Percentiles rank a stretch among this genome's conserved stretches.
These are phyloP conservation scores for Sebastes hubbsi DNA, from an alignment of 2,797 vertebrate species.

Conservation along the genomic window DNA sequence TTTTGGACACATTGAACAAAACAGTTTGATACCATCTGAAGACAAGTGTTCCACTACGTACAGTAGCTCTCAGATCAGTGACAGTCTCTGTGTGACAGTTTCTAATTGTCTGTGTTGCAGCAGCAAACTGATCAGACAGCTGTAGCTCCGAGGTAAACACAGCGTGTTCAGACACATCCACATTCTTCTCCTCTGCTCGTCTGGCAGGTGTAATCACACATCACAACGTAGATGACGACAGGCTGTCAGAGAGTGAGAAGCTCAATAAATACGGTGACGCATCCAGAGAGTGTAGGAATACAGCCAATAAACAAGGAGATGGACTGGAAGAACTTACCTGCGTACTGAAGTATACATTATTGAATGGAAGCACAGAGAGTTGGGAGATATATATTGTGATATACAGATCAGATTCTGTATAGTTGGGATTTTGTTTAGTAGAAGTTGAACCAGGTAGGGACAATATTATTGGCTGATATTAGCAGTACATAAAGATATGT, in stretches of 20 bases:
- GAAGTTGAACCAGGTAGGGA: neutral
- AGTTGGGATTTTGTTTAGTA: neutral
- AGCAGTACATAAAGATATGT: neutral
- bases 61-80: neutral
- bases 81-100: neutral
- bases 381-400: neutral
- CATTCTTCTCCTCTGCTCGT: slow-evolving; percentile 27
- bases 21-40: neutral
- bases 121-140: slow-evolving; percentile 1
- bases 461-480: neutral
- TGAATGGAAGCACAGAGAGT: neutral
- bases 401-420: neutral
- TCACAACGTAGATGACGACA: neutral
- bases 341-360: too few relatives aligned
- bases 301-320: neutral
- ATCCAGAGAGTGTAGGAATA: neutral
- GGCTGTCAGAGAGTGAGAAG: neutral
- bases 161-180: slow-evolving; percentile 58
- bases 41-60: neutral
- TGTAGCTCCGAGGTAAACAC: slow-evolving; percentile 8
- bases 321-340: neutral
- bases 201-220: slow-evolving; percentile 46
- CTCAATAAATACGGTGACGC: neutral
- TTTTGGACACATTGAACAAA: neutral
- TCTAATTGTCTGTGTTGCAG: neutral